phyloP scores from a whole-genome alignment of 2,797 vertebrate genomes.

The Molossus alvarezi region DNA sequence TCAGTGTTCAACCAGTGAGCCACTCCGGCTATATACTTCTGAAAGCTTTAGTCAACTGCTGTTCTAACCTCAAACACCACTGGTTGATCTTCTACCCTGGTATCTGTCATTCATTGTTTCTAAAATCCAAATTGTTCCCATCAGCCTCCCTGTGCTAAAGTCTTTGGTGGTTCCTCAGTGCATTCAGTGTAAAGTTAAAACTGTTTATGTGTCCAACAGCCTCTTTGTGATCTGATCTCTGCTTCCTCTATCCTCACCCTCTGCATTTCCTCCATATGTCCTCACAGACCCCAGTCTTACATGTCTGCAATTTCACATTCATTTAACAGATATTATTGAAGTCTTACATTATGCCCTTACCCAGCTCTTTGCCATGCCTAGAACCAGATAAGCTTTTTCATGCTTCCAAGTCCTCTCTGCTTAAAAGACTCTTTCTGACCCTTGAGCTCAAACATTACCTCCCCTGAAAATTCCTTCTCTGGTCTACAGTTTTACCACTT shows the following conservation, averaged over 20 bases:
- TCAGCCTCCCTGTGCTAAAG: background rate
- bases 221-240: background rate
- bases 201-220: background rate
- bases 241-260: background rate
- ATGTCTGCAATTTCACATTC: conserved; percentile 58
- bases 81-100: background rate
- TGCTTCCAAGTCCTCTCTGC: background rate
- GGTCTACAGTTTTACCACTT: background rate
- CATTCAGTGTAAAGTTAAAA: conserved; percentile 44
- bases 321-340: conserved; percentile 44
- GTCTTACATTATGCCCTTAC: conserved; percentile 6
- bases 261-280: background rate
- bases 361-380: conserved; percentile 32
- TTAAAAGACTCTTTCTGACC: conserved; percentile 39
- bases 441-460: conserved; percentile 41
- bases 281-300: background rate
- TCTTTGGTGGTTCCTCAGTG: conserved; percentile 8
- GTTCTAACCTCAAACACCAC: background rate
- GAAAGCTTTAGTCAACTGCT: conserved; percentile 18
- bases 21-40: background rate
- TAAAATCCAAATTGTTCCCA: conserved; percentile 40
- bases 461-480: conserved; percentile 59
- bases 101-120: conserved; percentile 18
- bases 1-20: too few relatives aligned
- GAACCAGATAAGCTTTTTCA: background rate